phyloP scores from a whole-genome alignment of 2,113 vertebrate species.

The Catharus fuscescens region DNA sequence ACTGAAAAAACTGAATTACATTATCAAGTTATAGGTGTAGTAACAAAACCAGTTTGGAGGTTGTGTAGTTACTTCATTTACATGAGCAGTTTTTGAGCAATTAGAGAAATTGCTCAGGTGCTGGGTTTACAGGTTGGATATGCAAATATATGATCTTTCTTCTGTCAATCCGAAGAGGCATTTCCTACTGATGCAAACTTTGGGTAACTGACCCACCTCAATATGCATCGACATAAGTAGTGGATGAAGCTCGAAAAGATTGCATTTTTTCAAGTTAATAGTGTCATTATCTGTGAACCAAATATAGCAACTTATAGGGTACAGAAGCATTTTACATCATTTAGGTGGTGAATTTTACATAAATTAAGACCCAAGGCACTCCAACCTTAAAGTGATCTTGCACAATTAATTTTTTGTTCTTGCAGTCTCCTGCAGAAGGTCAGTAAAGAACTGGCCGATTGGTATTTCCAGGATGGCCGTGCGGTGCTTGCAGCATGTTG shows the following conservation, averaged over 20 bases:
- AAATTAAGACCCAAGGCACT: background rate
- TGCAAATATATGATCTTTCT: background rate
- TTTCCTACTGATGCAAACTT: background rate
- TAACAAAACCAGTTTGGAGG: background rate
- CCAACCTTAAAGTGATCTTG: background rate
- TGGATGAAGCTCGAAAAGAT: background rate
- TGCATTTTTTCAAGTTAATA: background rate
- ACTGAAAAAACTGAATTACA: background rate
- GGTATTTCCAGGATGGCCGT: slow-evolving; percentile 91
- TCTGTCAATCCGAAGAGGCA: background rate
- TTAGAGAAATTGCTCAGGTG: background rate
- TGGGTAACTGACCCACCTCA: background rate
- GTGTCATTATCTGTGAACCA: background rate
- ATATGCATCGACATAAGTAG: background rate
- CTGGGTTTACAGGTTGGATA: background rate
- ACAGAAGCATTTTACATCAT: background rate
- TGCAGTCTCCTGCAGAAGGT: slow-evolving; percentile 86
- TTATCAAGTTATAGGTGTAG: background rate
- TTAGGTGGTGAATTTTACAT: background rate
- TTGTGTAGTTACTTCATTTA: background rate
- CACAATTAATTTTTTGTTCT: background rate
- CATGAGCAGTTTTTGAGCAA: background rate
- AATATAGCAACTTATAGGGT: background rate
- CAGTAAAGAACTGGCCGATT: slow-evolving; percentile 88
- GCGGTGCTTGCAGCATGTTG: slow-evolving; percentile 92